phyloP scores from a whole-genome alignment of 2,888 invertebrate species.

The Diarsia dahlii region DNA sequence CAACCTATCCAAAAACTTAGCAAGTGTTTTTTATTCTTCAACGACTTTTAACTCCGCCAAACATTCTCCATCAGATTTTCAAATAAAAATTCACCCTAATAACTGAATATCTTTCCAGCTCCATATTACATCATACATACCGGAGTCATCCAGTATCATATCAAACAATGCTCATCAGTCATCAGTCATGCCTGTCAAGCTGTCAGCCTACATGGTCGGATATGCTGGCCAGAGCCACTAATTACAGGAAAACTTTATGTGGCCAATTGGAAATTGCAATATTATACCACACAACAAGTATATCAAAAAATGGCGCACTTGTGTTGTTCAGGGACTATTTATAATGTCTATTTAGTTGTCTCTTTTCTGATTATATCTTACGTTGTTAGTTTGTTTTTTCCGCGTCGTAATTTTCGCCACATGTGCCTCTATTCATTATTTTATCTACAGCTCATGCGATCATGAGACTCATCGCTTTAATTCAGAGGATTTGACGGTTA shows the following conservation, averaged over 20 bases:
- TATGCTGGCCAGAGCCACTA: constrained; percentile 65
- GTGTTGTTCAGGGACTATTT: constrained; percentile 20
- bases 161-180: constrained; percentile 67
- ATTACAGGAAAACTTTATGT: constrained; percentile 77
- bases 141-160: constrained; percentile 28
- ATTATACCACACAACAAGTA: constrained; percentile 52
- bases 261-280: constrained; percentile 75
- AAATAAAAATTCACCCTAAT: too few relatives aligned
- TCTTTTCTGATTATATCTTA: constrained; percentile 35
- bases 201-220: constrained; percentile 56
- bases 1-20: not conserved
- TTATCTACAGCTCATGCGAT: constrained; percentile 20
- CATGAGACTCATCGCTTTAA: constrained; percentile 23
- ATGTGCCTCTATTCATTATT: not conserved
- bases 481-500: constrained; percentile 32
- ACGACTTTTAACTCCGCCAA: too few relatives aligned
- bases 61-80: not conserved
- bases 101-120: too few relatives aligned
- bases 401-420: constrained; percentile 12
- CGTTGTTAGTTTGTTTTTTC: constrained; percentile 5
- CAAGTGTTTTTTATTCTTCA: not conserved
- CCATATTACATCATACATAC: constrained; percentile 5
- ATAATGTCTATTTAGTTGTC: constrained; percentile 18
- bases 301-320: constrained; percentile 21
- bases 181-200: constrained; percentile 77